phyloP scores from a whole-genome alignment of 2,113 vertebrate species.

The Rhabdomys dilectus region DNA sequence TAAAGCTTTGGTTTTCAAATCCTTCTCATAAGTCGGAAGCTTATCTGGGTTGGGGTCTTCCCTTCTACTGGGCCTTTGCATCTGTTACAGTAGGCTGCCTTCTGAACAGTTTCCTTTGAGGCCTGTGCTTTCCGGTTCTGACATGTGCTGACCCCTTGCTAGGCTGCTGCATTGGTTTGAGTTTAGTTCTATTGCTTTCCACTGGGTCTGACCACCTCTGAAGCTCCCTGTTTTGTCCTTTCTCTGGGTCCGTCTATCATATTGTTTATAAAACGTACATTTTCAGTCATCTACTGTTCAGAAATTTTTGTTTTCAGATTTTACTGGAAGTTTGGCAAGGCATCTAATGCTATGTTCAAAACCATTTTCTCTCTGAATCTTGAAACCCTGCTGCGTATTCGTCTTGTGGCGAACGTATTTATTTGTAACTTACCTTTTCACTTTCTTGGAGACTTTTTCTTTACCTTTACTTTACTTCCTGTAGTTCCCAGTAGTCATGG shows the following conservation, averaged over 20 bases:
- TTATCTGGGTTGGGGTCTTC: not conserved
- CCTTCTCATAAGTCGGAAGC: not conserved
- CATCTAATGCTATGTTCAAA: not conserved
- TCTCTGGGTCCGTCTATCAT: not conserved
- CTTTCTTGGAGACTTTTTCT: not conserved
- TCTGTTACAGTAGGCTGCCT: not conserved
- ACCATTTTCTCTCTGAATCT: not conserved
- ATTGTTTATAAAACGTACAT: not conserved
- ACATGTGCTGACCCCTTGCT: not conserved
- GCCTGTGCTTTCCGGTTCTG: not conserved
- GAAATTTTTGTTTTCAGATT: not conserved
- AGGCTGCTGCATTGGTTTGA: not conserved
- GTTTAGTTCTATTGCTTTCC: not conserved
- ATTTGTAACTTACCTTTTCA: not conserved
- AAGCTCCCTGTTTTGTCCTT: not conserved
- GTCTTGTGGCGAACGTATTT: not conserved
- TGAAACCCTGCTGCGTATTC: not conserved
- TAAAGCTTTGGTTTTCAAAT: not conserved
- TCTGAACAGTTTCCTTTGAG: not conserved
- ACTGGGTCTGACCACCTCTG: not conserved
- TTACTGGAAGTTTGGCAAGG: not conserved
- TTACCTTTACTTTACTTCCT: not conserved
- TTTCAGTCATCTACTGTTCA: not conserved
- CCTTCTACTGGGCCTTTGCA: not conserved
- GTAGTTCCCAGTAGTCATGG: not conserved